These are phyloP conservation scores for Emys orbicularis DNA, from an alignment of 2,797 vertebrate genomes.

Conservation along the genomic window DNA sequence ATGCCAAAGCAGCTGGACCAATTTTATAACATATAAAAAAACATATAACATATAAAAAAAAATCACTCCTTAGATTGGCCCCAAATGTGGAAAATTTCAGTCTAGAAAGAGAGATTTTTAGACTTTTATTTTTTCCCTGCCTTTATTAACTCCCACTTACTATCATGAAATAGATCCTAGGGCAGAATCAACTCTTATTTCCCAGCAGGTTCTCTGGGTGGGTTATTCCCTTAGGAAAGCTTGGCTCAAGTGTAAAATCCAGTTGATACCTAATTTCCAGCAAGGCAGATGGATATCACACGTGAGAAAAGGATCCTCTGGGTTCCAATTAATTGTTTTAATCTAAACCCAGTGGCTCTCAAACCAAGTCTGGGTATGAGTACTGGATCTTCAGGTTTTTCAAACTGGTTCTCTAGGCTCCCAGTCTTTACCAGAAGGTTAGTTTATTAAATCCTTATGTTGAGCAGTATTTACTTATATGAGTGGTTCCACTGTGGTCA, in stretches of 20 bases:
- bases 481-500: background rate
- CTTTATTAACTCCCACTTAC: fast-evolving
- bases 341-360: background rate
- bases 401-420: background rate
- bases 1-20: background rate
- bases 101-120: background rate
- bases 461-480: background rate
- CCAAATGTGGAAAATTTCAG: background rate
- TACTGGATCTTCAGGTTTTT: background rate
- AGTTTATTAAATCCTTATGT: background rate
- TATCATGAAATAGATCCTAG: background rate
- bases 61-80: background rate
- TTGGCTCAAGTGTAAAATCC: background rate
- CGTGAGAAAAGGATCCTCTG: background rate
- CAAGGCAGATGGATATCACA: background rate
- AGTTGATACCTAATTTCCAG: fast-evolving
- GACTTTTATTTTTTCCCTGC: background rate
- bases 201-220: background rate
- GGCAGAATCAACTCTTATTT: background rate
- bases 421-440: fast-evolving
- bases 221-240: background rate
- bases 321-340: background rate
- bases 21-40: background rate
- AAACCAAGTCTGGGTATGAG: fast-evolving
- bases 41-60: too few species aligned